Conservation (phyloP, 2,113 vertebrate species). For the Anarrhichthys ocellatus region DNA sequence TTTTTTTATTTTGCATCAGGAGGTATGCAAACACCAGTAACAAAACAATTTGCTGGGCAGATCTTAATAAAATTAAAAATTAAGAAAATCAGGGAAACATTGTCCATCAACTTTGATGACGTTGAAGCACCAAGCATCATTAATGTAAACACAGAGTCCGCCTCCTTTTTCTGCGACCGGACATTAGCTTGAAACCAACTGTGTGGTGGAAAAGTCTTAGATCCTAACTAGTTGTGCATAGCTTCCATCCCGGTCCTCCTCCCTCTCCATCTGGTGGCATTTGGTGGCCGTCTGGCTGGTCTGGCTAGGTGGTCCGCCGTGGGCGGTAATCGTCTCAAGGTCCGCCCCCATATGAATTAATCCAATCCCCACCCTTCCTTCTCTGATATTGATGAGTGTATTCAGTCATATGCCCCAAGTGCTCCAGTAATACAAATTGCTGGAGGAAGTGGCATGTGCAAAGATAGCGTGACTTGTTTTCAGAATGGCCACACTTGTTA, state of each 20-base stretch:
- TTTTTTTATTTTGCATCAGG: background rate
- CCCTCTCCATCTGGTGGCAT: background rate
- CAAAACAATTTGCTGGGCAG: background rate
- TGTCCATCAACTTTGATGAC: background rate
- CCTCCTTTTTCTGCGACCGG: background rate
- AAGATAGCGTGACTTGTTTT: background rate
- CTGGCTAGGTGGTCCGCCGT: background rate
- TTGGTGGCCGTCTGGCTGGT: background rate
- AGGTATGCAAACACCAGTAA: background rate
- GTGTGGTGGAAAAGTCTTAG: background rate
- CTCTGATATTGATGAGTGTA: background rate
- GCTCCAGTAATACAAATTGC: background rate
- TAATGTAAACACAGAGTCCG: background rate
- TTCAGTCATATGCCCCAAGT: background rate
- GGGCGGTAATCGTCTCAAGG: background rate
- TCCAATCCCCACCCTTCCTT: background rate
- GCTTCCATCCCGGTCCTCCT: background rate
- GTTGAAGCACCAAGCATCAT: background rate
- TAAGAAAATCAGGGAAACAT: background rate
- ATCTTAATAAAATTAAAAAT: background rate
- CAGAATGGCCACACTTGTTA: background rate
- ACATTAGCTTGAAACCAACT: background rate
- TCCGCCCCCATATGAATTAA: background rate
- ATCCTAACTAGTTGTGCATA: background rate
- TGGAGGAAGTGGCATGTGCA: background rate